Evolutionary conservation across 2,113 vertebrate species (phyloP).

Genomic region (Pluvianellus socialis): DNA sequence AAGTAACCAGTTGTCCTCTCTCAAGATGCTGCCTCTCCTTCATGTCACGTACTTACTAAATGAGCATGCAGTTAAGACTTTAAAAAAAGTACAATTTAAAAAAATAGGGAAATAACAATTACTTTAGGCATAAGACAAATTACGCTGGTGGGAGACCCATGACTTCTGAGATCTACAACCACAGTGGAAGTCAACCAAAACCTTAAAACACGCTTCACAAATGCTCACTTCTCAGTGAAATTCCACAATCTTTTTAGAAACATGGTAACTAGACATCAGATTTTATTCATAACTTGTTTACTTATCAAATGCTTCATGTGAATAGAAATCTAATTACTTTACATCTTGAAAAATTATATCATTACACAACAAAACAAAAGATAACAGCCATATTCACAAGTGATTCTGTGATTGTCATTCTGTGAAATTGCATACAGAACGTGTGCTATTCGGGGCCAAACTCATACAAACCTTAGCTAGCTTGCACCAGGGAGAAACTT

Average conservation of each 20-base stretch:
- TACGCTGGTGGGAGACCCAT: background rate
- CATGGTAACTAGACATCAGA: conserved; percentile 36
- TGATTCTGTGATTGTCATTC: conserved; percentile 56
- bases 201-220: conserved; percentile 4
- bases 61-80: background rate
- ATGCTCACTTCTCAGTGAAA: conserved; percentile 24
- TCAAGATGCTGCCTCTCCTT: background rate
- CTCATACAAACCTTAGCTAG: background rate
- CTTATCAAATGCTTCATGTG: conserved; percentile 36
- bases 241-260: conserved; percentile 39
- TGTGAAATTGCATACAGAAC: conserved; percentile 10
- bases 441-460: background rate
- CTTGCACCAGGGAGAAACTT: background rate
- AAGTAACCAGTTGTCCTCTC: background rate
- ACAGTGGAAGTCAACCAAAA: background rate
- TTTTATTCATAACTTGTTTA: conserved; percentile 55
- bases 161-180: background rate
- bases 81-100: background rate
- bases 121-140: conserved; percentile 14
- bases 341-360: conserved; percentile 67
- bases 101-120: background rate
- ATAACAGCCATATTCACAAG: conserved; percentile 59
- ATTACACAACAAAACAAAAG: conserved; percentile 63
- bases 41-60: background rate
- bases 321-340: conserved; percentile 72